phyloP scores from a whole-genome alignment of 2,888 invertebrate genomes.

The Meiosimyza platycephala region DNA sequence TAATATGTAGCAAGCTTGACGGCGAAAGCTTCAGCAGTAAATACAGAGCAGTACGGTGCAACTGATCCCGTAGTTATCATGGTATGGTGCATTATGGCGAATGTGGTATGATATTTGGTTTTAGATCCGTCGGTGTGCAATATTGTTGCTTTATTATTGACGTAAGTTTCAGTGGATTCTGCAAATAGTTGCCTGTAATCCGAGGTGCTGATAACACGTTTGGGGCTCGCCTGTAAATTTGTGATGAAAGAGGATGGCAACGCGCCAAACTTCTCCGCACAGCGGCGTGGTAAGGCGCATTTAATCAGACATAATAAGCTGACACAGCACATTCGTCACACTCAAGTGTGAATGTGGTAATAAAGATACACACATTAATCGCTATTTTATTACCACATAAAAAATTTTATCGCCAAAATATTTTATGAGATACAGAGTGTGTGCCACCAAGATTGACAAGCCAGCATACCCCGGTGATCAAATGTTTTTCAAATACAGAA shows the following conservation, averaged over 20 bases:
- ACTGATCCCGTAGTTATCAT: background rate
- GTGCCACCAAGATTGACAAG: no score
- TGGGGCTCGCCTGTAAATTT: background rate
- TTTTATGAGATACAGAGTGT: no score
- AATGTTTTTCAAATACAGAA: no score
- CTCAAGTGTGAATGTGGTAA: no score
- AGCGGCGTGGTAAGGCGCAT: conserved; percentile 9
- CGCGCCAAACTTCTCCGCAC: conserved; percentile 4
- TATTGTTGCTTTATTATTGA: background rate
- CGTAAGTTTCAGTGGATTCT: background rate
- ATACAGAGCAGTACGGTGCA: background rate
- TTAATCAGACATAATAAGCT: no score
- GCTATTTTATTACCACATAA: no score
- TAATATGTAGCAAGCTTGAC: background rate
- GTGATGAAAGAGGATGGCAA: background rate
- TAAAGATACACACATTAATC: no score
- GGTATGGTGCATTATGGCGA: background rate
- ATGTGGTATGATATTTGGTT: background rate
- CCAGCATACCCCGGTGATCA: no score
- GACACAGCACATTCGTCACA: no score
- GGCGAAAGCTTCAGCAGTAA: background rate
- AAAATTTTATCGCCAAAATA: no score
- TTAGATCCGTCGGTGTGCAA: background rate
- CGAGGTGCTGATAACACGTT: background rate
- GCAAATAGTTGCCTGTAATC: conserved; percentile 3